Conservation (phyloP, 1,140 invertebrate genomes). For the Adelges cooleyi region DNA sequence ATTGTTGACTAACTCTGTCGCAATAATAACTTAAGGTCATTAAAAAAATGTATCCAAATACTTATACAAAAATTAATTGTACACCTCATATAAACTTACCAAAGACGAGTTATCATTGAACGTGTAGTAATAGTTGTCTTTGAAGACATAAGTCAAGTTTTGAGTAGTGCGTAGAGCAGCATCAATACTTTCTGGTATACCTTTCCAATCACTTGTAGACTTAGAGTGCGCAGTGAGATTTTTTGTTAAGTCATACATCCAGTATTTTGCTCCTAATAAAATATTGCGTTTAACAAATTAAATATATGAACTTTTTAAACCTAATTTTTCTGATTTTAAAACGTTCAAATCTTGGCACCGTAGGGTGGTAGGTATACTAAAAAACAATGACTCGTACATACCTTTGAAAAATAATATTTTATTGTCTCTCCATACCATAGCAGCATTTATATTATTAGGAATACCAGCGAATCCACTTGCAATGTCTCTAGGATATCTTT, state of each 20-base stretch:
- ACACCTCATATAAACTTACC: too few species aligned
- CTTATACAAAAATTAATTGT: too few species aligned
- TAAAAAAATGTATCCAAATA: too few species aligned
- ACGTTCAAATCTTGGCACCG: background rate
- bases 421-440: conserved; percentile 88
- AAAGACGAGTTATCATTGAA: too few species aligned
- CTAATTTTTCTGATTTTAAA: background rate
- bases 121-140: too few species aligned
- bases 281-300: background rate
- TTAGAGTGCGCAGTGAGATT: conserved; percentile 76
- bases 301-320: background rate
- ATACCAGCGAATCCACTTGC: conserved; percentile 84
- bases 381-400: conserved; percentile 27
- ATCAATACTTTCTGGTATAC: conserved; percentile 72
- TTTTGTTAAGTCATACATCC: conserved; percentile 78
- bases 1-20: too few species aligned
- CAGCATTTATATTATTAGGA: conserved; percentile 80
- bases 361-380: background rate
- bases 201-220: conserved; percentile 78
- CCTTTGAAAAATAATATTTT: conserved; percentile 94
- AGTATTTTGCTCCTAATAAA: conserved; percentile 61
- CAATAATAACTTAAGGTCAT: too few species aligned
- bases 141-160: too few species aligned
- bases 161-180: conserved; percentile 50
- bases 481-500: conserved; percentile 80